A percentile compares a stretch with the other conserved stretches of the same genome.
These are phyloP conservation scores for Campoletis sonorensis DNA, from an alignment of 1,140 invertebrate genomes.

Conservation along the genomic window DNA sequence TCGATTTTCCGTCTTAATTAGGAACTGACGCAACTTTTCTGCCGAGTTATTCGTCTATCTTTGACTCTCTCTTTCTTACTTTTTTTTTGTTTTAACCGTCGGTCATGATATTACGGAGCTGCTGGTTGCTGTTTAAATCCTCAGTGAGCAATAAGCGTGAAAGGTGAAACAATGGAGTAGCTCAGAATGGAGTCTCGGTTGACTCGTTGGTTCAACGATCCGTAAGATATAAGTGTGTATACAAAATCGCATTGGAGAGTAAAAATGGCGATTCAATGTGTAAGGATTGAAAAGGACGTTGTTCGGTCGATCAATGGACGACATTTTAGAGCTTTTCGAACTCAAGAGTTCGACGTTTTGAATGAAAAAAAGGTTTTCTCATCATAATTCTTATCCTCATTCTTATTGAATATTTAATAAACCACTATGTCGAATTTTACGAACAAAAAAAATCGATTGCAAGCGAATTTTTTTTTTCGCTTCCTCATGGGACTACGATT, in stretches of 20 bases:
- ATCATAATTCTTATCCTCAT: too few relatives aligned
- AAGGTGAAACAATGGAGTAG: slow-evolving; percentile 57
- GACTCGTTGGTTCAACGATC: slow-evolving; percentile 62
- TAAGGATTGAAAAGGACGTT: background rate
- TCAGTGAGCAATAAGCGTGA: slow-evolving; percentile 44
- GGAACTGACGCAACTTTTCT: slow-evolving; percentile 2
- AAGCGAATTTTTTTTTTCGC: background rate
- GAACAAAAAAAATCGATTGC: background rate
- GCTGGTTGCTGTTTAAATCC: slow-evolving; percentile 20
- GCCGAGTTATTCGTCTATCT: background rate
- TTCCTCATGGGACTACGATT: background rate
- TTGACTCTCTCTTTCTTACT: too few relatives aligned
- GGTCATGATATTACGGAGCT: background rate
- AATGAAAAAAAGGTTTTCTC: too few relatives aligned
- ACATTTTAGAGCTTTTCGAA: background rate
- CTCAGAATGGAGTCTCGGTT: slow-evolving; percentile 52
- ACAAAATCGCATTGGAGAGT: background rate
- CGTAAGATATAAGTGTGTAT: slow-evolving; percentile 46
- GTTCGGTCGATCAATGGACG: background rate
- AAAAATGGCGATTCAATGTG: background rate
- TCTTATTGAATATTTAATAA: too few relatives aligned
- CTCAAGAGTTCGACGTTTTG: background rate
- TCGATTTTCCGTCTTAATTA: slow-evolving; percentile 36
- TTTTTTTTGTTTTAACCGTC: background rate
- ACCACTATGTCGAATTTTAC: too few relatives aligned